Evolutionary conservation across 2,797 vertebrate genomes (phyloP), one percentile per base, ranked within the genome.

Genomic region (Sciurus carolinensis): DNA sequence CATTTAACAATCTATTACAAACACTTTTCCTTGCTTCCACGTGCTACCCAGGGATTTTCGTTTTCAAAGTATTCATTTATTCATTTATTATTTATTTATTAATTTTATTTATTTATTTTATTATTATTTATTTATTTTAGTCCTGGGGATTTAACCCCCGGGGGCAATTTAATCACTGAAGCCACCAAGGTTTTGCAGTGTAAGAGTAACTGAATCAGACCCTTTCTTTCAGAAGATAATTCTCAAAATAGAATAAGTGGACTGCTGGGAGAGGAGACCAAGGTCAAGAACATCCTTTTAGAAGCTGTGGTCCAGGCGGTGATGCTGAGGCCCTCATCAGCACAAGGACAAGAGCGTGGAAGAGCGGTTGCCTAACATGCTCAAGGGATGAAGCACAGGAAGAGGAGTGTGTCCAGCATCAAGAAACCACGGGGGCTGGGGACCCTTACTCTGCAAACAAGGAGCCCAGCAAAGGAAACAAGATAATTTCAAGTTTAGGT

Each of bases 211-310:
- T 91, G 77, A 75, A 18, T 77, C 64, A 59, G 57, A 42, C 20
- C 44, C n/a, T 88, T 87, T 47, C 57, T 73, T 96, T 47, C 44
- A 42, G 69, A 93, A 86, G 54, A 64, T 52, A 66, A 66, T 52
- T 77, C 50, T 94, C 79, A 77, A 54, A 67, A 71, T 2, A 64
- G 42, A 66, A 73, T 39, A 54, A 77, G 62, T 44, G 54, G 28
- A 72, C 85, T 28, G 15, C 9, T 85, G 52, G 18, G 67, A 80
- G 57, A 57, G 75, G 66, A 72, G 10, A 39, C 17, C 17, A 36
- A 30, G n/a, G 64, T 72, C 30, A 85, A 87, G 59, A 64, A 66
- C 13, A n/a, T 24, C 47, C 15, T 47, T 47, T 22, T 47, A 52
- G n/a, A 79, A 94, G 72, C 5, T 39, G 11, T 8, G 13, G 18